Percentiles rank a stretch among this genome's conserved stretches.
Conservation (phyloP, 2,797 vertebrate genomes). For the Ibycter americanus region DNA sequence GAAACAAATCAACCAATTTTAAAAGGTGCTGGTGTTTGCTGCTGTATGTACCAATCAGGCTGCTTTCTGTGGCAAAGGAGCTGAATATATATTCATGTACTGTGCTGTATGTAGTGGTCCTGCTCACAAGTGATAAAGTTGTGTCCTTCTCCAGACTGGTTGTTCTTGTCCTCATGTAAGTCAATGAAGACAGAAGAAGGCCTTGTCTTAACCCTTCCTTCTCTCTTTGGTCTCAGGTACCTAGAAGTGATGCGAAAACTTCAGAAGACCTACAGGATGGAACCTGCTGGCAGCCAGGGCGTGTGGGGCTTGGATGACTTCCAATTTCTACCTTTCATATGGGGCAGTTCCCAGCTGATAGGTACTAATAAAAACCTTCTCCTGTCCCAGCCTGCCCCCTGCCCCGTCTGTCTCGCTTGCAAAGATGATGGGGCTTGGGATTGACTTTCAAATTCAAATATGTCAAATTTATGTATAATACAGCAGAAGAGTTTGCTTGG, state of each 20-base stretch:
- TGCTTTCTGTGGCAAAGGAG: background rate
- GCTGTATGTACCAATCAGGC: background rate
- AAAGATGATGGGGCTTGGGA: background rate
- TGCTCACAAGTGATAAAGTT: background rate
- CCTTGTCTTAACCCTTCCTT: background rate
- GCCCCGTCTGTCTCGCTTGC: background rate
- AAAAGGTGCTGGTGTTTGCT: background rate
- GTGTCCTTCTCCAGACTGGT: background rate
- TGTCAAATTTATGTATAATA: background rate
- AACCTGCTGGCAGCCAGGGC: constrained; percentile 96
- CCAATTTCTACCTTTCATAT: constrained; percentile 97
- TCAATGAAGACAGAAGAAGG: background rate
- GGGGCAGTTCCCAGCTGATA: constrained; percentile 95
- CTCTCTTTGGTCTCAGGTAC: constrained; percentile 79
- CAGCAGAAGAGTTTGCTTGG: background rate
- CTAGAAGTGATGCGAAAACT: constrained; percentile 92
- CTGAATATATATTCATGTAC: background rate
- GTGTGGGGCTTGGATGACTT: constrained; percentile 99
- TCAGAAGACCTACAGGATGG: constrained; percentile 96
- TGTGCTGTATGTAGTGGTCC: background rate
- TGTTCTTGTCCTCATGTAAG: background rate
- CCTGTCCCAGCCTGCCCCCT: background rate
- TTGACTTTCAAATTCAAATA: background rate
- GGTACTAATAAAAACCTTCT: constrained; percentile 75
- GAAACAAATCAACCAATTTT: background rate